Conservation (phyloP, 2,888 invertebrate species). For the Listrodromus nycthemerus region DNA sequence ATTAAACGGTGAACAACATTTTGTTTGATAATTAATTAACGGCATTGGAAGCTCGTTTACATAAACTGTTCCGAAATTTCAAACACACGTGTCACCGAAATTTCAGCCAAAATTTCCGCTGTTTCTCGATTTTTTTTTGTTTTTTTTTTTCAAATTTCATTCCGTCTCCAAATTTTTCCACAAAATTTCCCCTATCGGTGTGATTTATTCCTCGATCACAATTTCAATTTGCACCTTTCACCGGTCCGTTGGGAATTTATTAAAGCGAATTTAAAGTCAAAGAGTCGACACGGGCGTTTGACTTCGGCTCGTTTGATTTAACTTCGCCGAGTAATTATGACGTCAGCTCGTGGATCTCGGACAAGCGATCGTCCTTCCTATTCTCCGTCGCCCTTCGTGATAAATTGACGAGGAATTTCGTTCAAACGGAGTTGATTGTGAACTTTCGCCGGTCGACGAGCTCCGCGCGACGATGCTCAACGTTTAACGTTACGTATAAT, state of each 20-base stretch:
- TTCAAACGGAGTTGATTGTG: slow-evolving; percentile 36
- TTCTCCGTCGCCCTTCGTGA: slow-evolving; percentile 13
- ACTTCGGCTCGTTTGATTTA: not conserved
- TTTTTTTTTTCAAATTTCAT: not conserved
- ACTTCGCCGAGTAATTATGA: not conserved
- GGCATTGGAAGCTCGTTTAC: too few relatives aligned
- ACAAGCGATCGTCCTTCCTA: not conserved
- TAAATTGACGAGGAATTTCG: slow-evolving; percentile 57
- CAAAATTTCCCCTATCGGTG: too few relatives aligned
- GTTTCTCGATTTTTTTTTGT: not conserved
- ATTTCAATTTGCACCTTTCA: not conserved
- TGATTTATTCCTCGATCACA: not conserved
- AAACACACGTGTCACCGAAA: too few relatives aligned
- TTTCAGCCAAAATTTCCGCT: too few relatives aligned
- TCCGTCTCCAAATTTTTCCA: too few relatives aligned
- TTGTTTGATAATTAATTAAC: too few relatives aligned
- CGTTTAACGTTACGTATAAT: too few relatives aligned
- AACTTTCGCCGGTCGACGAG: slow-evolving; percentile 17
- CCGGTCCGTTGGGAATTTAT: slow-evolving; percentile 6
- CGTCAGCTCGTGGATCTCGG: not conserved
- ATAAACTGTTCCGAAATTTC: too few relatives aligned
- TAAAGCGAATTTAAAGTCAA: not conserved
- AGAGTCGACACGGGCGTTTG: not conserved
- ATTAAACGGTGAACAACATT: too few relatives aligned
- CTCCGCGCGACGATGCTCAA: slow-evolving; percentile 20